Percentiles rank a stretch among this genome's conserved stretches.
Conservation (phyloP, 2,797 vertebrate genomes). For the Salmo trutta region DNA sequence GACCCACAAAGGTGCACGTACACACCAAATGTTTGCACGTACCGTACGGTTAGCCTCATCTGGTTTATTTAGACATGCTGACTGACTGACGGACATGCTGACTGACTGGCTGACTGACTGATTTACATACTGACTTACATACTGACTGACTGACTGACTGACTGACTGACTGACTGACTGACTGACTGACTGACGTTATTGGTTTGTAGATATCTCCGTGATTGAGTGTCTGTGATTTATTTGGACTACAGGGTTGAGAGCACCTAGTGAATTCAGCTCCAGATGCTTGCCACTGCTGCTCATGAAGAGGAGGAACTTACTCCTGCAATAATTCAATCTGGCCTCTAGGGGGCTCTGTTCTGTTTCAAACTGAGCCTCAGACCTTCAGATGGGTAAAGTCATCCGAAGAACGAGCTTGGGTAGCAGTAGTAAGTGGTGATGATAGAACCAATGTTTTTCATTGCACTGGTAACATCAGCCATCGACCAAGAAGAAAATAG, state of each 20-base stretch:
- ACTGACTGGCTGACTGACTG: background rate
- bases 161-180: background rate
- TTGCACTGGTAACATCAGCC: slow-evolving; percentile 37
- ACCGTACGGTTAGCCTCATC: background rate
- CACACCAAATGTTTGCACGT: background rate
- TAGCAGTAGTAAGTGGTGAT: slow-evolving; percentile 11
- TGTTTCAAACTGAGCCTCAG: slow-evolving; percentile 13
- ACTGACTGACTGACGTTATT: too few relatives aligned
- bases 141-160: background rate
- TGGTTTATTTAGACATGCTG: background rate
- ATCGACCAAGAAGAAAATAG: slow-evolving; percentile 46
- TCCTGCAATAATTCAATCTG: slow-evolving; percentile 27
- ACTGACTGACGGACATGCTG: background rate
- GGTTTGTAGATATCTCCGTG: background rate
- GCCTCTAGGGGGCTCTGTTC: slow-evolving; percentile 62
- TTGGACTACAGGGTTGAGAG: background rate
- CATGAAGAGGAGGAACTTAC: background rate
- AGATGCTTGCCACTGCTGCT: background rate
- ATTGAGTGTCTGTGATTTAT: background rate
- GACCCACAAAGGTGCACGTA: background rate
- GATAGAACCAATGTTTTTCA: slow-evolving; percentile 40
- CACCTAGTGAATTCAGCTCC: background rate
- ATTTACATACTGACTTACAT: too few relatives aligned
- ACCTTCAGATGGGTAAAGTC: slow-evolving; percentile 5
- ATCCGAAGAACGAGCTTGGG: background rate